Percentiles rank a stretch among this genome's conserved stretches.
These are phyloP conservation scores for Amblyjoppa proteus DNA, from an alignment of 2,888 invertebrate genomes.

Conservation along the genomic window DNA sequence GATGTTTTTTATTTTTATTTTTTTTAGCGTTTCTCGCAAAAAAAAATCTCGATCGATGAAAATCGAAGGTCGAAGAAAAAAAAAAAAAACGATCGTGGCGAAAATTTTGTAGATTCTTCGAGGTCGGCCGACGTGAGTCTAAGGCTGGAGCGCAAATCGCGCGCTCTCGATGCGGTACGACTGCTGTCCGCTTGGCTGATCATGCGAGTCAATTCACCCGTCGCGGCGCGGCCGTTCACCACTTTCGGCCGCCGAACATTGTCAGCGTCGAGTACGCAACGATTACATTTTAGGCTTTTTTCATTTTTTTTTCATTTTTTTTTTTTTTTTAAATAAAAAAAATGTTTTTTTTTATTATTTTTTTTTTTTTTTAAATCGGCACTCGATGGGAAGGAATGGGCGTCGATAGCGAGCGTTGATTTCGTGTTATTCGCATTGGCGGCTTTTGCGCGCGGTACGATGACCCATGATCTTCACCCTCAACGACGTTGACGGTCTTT, in stretches of 20 bases:
- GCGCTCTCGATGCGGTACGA: conserved; percentile 14
- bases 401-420: neutral
- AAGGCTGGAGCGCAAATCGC: conserved; percentile 29
- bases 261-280: conserved; percentile 21
- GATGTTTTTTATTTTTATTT: neutral
- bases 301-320: neutral
- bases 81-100: neutral
- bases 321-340: neutral
- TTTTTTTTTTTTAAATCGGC: neutral
- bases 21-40: neutral
- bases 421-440: neutral
- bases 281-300: neutral
- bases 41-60: neutral
- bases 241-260: conserved; percentile 47
- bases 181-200: conserved; percentile 68
- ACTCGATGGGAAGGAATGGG: neutral
- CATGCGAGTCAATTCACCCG: conserved; percentile 61
- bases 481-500: conserved; percentile 33
- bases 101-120: neutral
- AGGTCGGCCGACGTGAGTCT: neutral
- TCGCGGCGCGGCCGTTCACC: neutral
- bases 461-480: conserved; percentile 37
- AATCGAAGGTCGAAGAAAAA: no score
- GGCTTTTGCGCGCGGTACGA: conserved; percentile 42
- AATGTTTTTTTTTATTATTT: neutral